Evolutionary conservation across 2,888 invertebrate genomes (phyloP), one percentile per base, ranked within the genome.

Genomic region (Phyllotreta striolata): DNA sequence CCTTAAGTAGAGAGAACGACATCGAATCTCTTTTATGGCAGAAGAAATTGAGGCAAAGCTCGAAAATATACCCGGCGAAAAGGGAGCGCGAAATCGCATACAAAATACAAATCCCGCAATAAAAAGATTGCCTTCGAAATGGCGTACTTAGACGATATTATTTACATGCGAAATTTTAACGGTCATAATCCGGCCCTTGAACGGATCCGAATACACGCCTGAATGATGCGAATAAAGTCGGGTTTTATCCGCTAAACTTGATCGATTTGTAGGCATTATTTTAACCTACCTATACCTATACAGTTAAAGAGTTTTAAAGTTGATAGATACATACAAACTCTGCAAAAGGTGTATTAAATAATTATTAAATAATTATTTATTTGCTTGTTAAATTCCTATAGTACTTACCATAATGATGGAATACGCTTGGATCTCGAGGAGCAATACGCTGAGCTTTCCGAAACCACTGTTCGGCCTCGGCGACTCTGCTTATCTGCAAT

Each of bases 381-480:
- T n/a, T n/a, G n/a, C n/a, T n/a, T n/a, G n/a, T n/a, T n/a, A n/a
- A n/a, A n/a, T n/a, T n/a, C n/a, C n/a, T n/a, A n/a, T n/a, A n/a
- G 54, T 62, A 81, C 86, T 85, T 83, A 92, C 96, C 96, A 81
- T 94, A 95, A 83, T 95, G 94, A 82, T 95, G 93, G 81, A 93
- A 89, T 54, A 95, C 92, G 73, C 90, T 88, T 10, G 92, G 89
- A 80, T 95, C 94, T 69, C 88, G 86, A 14, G 95, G 93, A 63
- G 94, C 94, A 74, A 96, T 83, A 70, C 88, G 85, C 72, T 92
- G 85, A 34, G 95, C 96, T 79, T 91, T 91, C 76, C 90, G 87
- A 80, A 94, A 95, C 93, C 93, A 94, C 77, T 89, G 86, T 82
- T 95, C 95, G 0, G 96, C 95, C 81, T 95, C 95, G 60, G 87